Percentiles rank a stretch among this genome's conserved stretches.
Evolutionary conservation across 2,797 vertebrate species (phyloP).

Genomic region (Eurystomus glaucurus): DNA sequence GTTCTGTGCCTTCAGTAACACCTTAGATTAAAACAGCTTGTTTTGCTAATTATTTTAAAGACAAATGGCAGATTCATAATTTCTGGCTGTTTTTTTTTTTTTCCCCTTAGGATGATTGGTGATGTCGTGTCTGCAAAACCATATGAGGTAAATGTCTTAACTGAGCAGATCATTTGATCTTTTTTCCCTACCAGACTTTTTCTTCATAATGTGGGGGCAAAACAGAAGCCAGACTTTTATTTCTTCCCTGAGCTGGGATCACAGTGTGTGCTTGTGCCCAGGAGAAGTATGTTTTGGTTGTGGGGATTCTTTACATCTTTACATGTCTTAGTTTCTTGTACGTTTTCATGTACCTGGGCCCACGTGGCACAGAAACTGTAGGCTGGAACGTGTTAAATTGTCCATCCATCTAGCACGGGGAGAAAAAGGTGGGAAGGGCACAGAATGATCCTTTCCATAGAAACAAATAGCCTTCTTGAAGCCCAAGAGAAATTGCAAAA

Average conservation of each 20-base stretch:
- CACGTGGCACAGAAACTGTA: neutral
- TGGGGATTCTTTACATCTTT: neutral
- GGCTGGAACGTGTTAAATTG: neutral
- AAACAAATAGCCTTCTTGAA: neutral
- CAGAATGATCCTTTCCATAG: neutral
- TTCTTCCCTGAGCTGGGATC: neutral
- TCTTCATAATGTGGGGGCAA: neutral
- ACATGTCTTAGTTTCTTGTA: neutral
- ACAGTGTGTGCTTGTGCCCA: neutral
- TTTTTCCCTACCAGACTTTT: neutral
- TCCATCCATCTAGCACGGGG: neutral
- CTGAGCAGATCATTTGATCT: too few relatives aligned
- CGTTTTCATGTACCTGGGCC: neutral
- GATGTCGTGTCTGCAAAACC: constrained; percentile 71
- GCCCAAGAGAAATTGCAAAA: neutral
- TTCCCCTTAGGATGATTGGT: constrained; percentile 70
- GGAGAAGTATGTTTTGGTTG: neutral
- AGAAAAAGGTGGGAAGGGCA: neutral
- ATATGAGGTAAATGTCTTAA: constrained; percentile 72
- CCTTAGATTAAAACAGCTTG: neutral
- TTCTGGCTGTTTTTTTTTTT: neutral
- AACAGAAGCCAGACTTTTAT: neutral
- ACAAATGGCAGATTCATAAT: neutral
- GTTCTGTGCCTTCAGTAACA: neutral
- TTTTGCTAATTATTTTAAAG: neutral